Conservation (phyloP, 2,888 invertebrate genomes). For the Hyppa rectilinea region DNA sequence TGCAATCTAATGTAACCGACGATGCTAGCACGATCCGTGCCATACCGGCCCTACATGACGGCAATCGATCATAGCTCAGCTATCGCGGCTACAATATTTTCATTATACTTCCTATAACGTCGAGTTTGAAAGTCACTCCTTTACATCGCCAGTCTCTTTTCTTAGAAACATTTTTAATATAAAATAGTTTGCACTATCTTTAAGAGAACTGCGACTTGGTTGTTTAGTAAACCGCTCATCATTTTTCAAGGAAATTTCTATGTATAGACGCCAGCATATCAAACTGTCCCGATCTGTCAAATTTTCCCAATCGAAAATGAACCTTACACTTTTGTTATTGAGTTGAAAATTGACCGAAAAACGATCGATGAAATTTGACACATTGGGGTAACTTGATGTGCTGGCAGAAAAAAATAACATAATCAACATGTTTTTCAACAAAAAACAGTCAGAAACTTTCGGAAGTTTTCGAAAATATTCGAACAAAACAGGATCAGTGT, state of each 20-base stretch:
- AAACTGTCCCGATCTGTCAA: too few species aligned
- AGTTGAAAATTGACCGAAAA: too few species aligned
- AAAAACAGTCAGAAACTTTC: constrained; percentile 27
- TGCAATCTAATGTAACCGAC: constrained; percentile 59
- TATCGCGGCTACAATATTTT: constrained; percentile 53
- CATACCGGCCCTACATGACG: constrained; percentile 52
- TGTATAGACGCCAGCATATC: too few species aligned
- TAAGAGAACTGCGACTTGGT: constrained; percentile 8
- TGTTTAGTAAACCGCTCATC: constrained; percentile 5
- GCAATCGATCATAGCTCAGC: constrained; percentile 61
- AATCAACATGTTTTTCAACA: constrained; percentile 37
- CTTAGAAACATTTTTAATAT: constrained; percentile 58
- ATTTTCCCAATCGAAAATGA: too few species aligned
- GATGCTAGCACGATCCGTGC: constrained; percentile 54
- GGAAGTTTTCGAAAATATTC: constrained; percentile 39
- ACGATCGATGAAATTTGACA: too few species aligned
- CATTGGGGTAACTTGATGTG: too few species aligned
- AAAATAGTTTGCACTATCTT: constrained; percentile 56
- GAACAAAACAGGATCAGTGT: constrained; percentile 49
- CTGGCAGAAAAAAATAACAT: too few species aligned
- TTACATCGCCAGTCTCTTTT: constrained; percentile 35
- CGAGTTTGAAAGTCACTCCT: constrained; percentile 57
- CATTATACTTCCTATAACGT: constrained; percentile 51
- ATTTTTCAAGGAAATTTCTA: constrained; percentile 25
- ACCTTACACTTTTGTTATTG: too few species aligned